phyloP scores from a whole-genome alignment of 2,113 vertebrate species.

The Passer domesticus region DNA sequence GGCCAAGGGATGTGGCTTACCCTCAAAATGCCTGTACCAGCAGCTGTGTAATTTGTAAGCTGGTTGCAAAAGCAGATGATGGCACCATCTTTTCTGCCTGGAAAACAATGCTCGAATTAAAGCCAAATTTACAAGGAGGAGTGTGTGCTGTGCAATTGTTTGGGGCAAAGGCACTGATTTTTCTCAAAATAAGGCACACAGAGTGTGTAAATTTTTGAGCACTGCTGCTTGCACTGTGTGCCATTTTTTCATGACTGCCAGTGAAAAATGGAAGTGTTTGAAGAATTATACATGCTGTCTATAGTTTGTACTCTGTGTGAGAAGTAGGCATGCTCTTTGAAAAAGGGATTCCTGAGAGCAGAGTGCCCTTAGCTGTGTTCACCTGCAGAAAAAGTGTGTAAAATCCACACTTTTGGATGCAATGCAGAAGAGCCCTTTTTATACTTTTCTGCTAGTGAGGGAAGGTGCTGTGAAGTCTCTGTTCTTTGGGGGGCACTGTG shows the following conservation, averaged over 20 bases:
- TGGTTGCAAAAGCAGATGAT: not conserved
- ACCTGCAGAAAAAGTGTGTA: not conserved
- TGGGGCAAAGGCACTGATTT: not conserved
- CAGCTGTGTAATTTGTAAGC: not conserved
- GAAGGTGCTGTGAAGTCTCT: slow-evolving; percentile 32
- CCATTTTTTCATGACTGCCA: not conserved
- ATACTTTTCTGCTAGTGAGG: accelerated
- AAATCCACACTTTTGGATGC: not conserved
- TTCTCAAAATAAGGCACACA: not conserved
- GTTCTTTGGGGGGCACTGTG: slow-evolving; percentile 60
- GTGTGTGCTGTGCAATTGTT: not conserved
- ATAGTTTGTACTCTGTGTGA: not conserved
- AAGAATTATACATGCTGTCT: not conserved
- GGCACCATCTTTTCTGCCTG: not conserved
- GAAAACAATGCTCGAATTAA: not conserved
- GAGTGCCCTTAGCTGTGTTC: not conserved
- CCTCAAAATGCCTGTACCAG: not conserved
- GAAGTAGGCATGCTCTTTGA: not conserved
- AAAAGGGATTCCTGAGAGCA: not conserved
- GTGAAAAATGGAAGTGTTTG: not conserved
- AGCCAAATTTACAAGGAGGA: not conserved
- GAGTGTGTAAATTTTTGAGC: not conserved
- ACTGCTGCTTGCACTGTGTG: accelerated
- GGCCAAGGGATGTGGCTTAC: not conserved
- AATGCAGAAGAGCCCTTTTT: not conserved